Base-by-base conservation (phyloP, 1,140 invertebrate genomes). In the Aricia agestis region DNA sequence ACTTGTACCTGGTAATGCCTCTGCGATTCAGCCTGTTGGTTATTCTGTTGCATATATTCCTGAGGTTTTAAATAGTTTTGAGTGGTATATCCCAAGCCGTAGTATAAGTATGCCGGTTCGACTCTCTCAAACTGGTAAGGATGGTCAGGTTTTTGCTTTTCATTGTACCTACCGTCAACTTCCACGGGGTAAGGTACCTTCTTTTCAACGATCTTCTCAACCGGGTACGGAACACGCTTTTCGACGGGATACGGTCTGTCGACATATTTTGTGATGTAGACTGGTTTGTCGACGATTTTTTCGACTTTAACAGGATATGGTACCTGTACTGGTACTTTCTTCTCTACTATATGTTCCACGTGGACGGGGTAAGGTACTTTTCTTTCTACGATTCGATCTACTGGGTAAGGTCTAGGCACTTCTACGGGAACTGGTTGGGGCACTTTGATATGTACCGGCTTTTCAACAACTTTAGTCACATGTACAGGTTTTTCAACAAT, bases 401-500 rank as follows among this genome's bases (percentile, higher is more conserved):
- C 88, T 1, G 89, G 90, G 69, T 90, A 90, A 18, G 88, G 83
- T 68, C 85, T 86, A 2, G 85, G 89, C 0, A 93, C 86, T 17
- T 91, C 86, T 6, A 92, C 80, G 3, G 91, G 87, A 5, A 93
- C 87, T 1, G 92, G 92, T 25, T 92, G 89, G 0, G 91, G 90
- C 41, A 93, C 87, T 77, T 93, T 89, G 15, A 94, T 84, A 58
- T 92, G 88, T 41, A 69, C 68, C 36, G 68, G 68, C 76, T 92
- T 93, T 72, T 94, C 92, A 3, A 93, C 77, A 19, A 92, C 85
- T 76, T 93, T 93, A 10, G 93, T 94, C 2, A 94, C 84, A 69
- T 90, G 89, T 9, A 93, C 83, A 0, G 93, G 92, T 78, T 93
- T 94, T 78, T 94, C 93, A 0, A 94, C 89, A 57, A 94, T 92